phyloP scores from a whole-genome alignment of 1,140 invertebrate species.

The Drosophila bocqueti region DNA sequence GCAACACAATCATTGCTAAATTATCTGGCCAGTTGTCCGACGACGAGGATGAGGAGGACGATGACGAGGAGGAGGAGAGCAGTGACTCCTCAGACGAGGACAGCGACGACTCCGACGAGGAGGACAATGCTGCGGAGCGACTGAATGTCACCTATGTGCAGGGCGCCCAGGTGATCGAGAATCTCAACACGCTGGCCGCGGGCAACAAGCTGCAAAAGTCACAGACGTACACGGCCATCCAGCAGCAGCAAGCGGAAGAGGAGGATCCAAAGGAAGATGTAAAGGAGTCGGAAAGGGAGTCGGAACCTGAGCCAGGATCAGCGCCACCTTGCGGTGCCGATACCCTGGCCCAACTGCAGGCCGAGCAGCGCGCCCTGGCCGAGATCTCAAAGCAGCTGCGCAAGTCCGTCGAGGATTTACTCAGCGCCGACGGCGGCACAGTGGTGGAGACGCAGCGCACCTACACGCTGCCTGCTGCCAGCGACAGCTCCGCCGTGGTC shows the following conservation, averaged over 20 bases:
- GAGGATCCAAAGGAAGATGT: conserved; percentile 3
- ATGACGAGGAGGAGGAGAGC: conserved; percentile 68
- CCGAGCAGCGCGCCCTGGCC: conserved; percentile 78
- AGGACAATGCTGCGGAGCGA: conserved; percentile 65
- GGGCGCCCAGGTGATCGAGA: conserved; percentile 81
- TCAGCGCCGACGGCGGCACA: conserved; percentile 55
- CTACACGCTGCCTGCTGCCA: conserved; percentile 52
- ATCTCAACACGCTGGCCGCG: conserved; percentile 70
- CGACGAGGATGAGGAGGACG: conserved; percentile 66
- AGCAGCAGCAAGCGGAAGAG: conserved; percentile 57
- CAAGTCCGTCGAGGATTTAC: conserved; percentile 79
- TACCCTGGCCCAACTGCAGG: conserved; percentile 74
- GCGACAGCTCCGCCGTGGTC: conserved; percentile 57
- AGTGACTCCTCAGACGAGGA: conserved; percentile 76
- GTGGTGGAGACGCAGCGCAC: conserved; percentile 63
- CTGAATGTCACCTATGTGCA: conserved; percentile 73
- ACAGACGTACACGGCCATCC: conserved; percentile 77
- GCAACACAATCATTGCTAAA: conserved; percentile 75
- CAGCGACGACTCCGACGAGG: conserved; percentile 73
- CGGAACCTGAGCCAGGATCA: background rate
- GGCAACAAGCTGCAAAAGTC: conserved; percentile 76
- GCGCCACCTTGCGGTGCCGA: conserved; percentile 20
- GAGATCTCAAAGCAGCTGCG: conserved; percentile 84
- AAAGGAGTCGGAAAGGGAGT: background rate
- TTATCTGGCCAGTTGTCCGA: conserved; percentile 67